Evolutionary conservation across 2,113 vertebrate genomes (phyloP).

Genomic region (Phalacrocorax carbo): DNA sequence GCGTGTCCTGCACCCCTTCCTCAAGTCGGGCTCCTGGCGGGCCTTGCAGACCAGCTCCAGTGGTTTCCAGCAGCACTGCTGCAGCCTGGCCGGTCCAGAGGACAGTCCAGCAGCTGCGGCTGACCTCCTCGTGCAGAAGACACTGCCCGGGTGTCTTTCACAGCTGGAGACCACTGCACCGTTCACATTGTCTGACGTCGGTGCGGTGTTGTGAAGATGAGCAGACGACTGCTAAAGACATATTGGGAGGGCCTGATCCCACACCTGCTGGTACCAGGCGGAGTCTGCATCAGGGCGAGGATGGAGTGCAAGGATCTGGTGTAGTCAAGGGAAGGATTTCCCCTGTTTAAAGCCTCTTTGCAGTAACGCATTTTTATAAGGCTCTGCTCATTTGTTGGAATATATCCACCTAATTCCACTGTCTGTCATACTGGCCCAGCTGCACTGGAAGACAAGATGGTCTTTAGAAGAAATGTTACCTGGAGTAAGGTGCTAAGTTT

Average conservation of each 20-base stretch:
- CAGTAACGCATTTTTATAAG: not conserved
- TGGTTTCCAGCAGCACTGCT: too few relatives aligned
- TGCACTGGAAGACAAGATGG: not conserved
- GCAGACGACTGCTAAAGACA: too few relatives aligned
- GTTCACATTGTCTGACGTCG: too few relatives aligned
- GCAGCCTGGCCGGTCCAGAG: too few relatives aligned
- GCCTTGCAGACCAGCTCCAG: too few relatives aligned
- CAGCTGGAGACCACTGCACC: too few relatives aligned
- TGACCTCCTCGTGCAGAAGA: too few relatives aligned
- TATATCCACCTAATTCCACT: not conserved
- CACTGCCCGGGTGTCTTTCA: too few relatives aligned
- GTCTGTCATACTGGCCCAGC: rapidly evolving
- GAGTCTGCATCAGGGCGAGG: rapidly evolving
- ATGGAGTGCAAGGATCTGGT: not conserved
- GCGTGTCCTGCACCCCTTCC: not conserved
- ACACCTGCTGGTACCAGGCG: too few relatives aligned
- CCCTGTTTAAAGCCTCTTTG: not conserved
- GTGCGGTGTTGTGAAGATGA: too few relatives aligned
- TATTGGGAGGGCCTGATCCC: too few relatives aligned
- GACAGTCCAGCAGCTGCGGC: too few relatives aligned
- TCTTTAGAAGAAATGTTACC: not conserved
- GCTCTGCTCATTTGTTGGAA: not conserved
- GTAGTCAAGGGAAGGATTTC: not conserved
- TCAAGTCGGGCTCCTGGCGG: rapidly evolving
- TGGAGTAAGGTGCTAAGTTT: not conserved